Percentiles rank a stretch among this genome's conserved stretches.
These are phyloP conservation scores for Stigmatopora nigra DNA, from an alignment of 2,113 vertebrate genomes.

Conservation along the genomic window DNA sequence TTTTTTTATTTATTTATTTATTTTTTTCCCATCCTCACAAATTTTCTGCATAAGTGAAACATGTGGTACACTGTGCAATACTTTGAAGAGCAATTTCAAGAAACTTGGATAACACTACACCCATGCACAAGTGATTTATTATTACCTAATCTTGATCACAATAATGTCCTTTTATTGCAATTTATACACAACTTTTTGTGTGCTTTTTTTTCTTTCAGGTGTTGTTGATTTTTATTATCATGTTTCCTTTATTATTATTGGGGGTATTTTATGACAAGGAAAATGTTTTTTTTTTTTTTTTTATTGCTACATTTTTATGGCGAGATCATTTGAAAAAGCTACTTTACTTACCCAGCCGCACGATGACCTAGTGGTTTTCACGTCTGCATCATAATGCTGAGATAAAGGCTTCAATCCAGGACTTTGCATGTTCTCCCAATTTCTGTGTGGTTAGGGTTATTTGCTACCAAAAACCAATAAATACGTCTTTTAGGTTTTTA, in stretches of 20 bases:
- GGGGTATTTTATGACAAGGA: background rate
- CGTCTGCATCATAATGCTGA: too few species aligned
- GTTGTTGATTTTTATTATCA: too few species aligned
- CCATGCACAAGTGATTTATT: background rate
- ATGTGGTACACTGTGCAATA: background rate
- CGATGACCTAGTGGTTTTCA: too few species aligned
- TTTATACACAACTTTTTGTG: background rate
- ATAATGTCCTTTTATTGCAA: background rate
- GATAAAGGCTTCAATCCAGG: too few species aligned
- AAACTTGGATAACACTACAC: background rate
- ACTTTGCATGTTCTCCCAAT: too few species aligned
- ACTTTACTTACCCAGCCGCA: too few species aligned
- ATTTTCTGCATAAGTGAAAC: background rate
- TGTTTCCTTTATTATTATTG: background rate
- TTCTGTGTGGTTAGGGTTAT: too few species aligned
- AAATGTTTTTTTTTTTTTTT: background rate
- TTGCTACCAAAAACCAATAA: too few species aligned
- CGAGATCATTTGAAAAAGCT: too few species aligned
- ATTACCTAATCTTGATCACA: background rate
- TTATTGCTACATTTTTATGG: too few species aligned
- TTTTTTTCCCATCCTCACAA: background rate
- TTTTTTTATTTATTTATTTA: background rate
- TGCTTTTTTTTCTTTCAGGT: too few species aligned
- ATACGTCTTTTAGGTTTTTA: too few species aligned
- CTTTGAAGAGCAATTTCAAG: conserved; percentile 3